phyloP scores from a whole-genome alignment of 2,888 invertebrate genomes.

The Phlogophora meticulosa region DNA sequence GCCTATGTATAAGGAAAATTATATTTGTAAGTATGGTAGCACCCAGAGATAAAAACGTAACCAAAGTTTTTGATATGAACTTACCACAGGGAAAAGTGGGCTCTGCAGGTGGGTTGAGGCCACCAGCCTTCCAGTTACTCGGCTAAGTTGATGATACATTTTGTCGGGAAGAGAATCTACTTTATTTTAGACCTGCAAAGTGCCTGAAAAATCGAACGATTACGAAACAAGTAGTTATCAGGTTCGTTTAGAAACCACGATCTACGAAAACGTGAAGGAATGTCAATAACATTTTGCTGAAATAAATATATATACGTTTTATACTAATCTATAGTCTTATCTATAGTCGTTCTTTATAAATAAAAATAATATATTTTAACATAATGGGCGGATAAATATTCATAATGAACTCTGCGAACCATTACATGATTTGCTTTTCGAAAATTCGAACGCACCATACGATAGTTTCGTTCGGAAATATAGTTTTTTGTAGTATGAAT shows the following conservation, averaged over 20 bases:
- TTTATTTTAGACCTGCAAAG: conserved; percentile 57
- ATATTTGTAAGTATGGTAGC: conserved; percentile 15
- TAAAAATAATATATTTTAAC: neutral
- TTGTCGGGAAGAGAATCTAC: conserved; percentile 63
- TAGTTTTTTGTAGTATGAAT: neutral
- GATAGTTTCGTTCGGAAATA: conserved; percentile 26
- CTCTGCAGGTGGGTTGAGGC: conserved; percentile 83
- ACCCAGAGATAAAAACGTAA: conserved; percentile 48
- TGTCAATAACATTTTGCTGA: neutral
- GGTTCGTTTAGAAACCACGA: conserved; percentile 71
- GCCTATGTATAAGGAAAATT: conserved; percentile 72
- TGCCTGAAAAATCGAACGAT: conserved; percentile 77
- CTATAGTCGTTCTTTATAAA: neutral
- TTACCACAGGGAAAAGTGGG: conserved; percentile 88
- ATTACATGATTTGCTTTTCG: conserved; percentile 14
- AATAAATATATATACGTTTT: neutral
- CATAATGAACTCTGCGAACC: neutral
- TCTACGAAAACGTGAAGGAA: conserved; percentile 11
- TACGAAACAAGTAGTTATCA: conserved; percentile 87
- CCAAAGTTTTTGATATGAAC: conserved; percentile 64
- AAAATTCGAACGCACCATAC: conserved; percentile 42
- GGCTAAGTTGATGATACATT: conserved; percentile 89
- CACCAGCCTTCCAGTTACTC: conserved; percentile 85
- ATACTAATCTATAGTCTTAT: rapidly evolving
- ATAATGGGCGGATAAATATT: neutral